Percentiles rank a stretch among this genome's conserved stretches.
These are phyloP conservation scores for Heptranchias perlo DNA, from an alignment of 2,113 vertebrate genomes.

Conservation along the genomic window DNA sequence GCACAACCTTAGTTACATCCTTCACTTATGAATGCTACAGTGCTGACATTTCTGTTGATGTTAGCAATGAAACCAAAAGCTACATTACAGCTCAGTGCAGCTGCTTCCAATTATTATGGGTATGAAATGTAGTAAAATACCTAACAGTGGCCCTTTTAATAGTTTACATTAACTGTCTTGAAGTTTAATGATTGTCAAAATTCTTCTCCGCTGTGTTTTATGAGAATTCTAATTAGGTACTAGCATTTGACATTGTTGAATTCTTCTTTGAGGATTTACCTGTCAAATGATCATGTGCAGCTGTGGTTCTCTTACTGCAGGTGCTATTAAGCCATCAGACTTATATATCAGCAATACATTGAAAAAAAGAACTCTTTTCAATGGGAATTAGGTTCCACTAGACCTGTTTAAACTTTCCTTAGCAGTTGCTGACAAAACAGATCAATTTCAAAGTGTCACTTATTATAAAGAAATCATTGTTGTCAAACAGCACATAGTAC, in stretches of 20 bases:
- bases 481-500: neutral
- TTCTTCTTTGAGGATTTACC: neutral
- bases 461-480: neutral
- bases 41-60: neutral
- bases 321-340: neutral
- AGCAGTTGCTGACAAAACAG: too few species aligned
- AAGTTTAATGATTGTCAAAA: neutral
- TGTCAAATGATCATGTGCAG: neutral
- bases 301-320: neutral
- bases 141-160: neutral
- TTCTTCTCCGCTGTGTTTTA: neutral
- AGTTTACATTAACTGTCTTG: conserved; percentile 18
- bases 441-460: neutral
- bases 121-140: neutral
- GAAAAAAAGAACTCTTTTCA: neutral
- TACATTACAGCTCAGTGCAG: neutral
- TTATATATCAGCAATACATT: neutral
- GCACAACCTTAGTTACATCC: neutral
- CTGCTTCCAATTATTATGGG: neutral
- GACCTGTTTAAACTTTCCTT: neutral
- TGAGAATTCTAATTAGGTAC: neutral
- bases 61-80: neutral
- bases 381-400: neutral
- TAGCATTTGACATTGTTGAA: neutral
- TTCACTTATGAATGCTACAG: neutral